A percentile compares a stretch with the other conserved stretches of the same genome.
Conservation (phyloP, 1,140 invertebrate species). For the Ceratitis capitata region DNA sequence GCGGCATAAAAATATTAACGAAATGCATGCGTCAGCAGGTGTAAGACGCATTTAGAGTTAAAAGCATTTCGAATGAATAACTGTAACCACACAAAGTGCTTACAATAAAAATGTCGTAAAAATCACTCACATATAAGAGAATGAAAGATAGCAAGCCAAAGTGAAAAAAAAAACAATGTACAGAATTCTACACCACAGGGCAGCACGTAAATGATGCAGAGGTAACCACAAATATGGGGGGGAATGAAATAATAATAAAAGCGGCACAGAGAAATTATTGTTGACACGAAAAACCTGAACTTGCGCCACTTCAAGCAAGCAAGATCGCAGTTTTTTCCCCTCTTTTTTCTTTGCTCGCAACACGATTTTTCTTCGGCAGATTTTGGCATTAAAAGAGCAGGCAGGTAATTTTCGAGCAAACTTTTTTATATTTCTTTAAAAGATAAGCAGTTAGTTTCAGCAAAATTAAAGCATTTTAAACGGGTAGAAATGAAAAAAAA, state of each 20-base stretch:
- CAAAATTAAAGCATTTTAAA: background rate
- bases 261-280: background rate
- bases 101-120: background rate
- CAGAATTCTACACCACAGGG: background rate
- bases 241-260: background rate
- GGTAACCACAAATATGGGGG: background rate
- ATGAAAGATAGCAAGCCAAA: background rate
- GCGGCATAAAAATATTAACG: too few relatives aligned
- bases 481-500: background rate
- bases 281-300: background rate
- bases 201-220: background rate
- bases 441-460: background rate
- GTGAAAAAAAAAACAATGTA: background rate
- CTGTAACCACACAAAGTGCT: background rate
- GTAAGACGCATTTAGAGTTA: background rate
- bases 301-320: slow-evolving; percentile 1
- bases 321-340: background rate
- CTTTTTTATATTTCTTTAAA: background rate
- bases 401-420: background rate
- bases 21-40: background rate
- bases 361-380: background rate
- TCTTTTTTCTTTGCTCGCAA: background rate
- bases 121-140: background rate
- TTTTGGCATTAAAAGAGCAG: background rate
- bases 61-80: background rate